These are phyloP conservation scores for Plodia interpunctella DNA, from an alignment of 1,140 invertebrate genomes.

Conservation along the genomic window DNA sequence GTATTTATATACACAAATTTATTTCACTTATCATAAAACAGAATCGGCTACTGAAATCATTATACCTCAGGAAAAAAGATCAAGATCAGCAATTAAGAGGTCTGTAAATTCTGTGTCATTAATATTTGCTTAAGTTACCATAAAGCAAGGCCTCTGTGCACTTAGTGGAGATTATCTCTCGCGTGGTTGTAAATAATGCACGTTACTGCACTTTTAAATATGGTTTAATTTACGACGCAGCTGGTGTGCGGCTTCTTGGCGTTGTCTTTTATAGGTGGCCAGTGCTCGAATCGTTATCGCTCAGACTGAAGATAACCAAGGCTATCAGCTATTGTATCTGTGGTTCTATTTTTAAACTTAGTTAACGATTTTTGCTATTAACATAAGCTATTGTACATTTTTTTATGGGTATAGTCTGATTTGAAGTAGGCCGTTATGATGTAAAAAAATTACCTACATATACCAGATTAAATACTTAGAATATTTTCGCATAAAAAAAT, in stretches of 20 bases:
- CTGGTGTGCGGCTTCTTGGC: not conserved
- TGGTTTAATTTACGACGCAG: slow-evolving; percentile 33
- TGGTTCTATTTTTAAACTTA: too few species aligned
- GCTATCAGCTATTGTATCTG: too few species aligned
- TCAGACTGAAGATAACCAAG: too few species aligned
- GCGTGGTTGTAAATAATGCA: slow-evolving; percentile 55
- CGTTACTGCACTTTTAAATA: slow-evolving; percentile 31
- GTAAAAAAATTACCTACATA: too few species aligned
- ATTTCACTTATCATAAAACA: slow-evolving; percentile 28
- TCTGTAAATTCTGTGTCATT: slow-evolving; percentile 53
- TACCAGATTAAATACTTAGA: too few species aligned
- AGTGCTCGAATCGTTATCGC: too few species aligned
- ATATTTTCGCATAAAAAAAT: too few species aligned
- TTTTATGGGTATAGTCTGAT: too few species aligned
- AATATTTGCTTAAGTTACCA: slow-evolving; percentile 66
- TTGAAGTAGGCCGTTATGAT: too few species aligned
- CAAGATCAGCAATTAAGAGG: slow-evolving; percentile 24
- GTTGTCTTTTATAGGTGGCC: not conserved
- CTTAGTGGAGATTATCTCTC: slow-evolving; percentile 68
- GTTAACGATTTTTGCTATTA: too few species aligned
- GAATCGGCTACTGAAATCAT: slow-evolving; percentile 1
- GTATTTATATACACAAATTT: slow-evolving; percentile 16
- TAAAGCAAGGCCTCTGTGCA: slow-evolving; percentile 59
- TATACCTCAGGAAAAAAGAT: not conserved
- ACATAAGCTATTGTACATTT: too few species aligned